A percentile compares a stretch with the other conserved stretches of the same genome.
Conservation (phyloP, 2,888 invertebrate genomes). For the Spicauda simplicius region DNA sequence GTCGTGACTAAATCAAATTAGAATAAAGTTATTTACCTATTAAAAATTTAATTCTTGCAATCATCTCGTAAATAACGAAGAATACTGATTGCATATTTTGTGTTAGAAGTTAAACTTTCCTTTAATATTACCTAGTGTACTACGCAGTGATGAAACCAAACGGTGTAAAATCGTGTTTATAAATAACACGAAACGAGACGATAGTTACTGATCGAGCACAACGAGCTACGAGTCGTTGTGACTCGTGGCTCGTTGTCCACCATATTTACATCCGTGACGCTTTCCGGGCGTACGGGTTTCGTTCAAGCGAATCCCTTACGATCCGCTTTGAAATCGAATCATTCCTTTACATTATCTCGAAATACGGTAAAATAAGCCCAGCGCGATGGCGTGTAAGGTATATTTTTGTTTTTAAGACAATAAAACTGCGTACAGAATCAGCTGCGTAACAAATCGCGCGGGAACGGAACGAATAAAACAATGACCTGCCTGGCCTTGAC, state of each 20-base stretch:
- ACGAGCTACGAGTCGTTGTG: too few relatives aligned
- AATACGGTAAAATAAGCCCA: slow-evolving; percentile 33
- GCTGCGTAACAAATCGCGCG: slow-evolving; percentile 54
- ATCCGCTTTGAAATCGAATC: slow-evolving; percentile 42
- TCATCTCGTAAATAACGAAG: neutral
- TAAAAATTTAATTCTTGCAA: neutral
- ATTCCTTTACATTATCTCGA: slow-evolving; percentile 22
- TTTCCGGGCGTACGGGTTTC: slow-evolving; percentile 40
- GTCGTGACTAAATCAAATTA: neutral
- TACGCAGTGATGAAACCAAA: neutral
- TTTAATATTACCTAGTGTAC: too few relatives aligned
- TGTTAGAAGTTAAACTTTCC: neutral
- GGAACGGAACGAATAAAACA: slow-evolving; percentile 61
- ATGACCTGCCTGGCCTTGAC: slow-evolving; percentile 57
- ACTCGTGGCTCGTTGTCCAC: slow-evolving; percentile 31
- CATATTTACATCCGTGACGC: slow-evolving; percentile 35
- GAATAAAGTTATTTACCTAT: neutral
- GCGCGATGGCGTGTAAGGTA: slow-evolving; percentile 21
- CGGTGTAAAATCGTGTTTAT: neutral
- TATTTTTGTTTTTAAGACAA: slow-evolving; percentile 37
- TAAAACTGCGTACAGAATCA: slow-evolving; percentile 43
- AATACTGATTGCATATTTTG: neutral
- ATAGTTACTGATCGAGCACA: slow-evolving; percentile 9
- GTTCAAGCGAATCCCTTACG: slow-evolving; percentile 48
- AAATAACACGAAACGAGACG: neutral